A percentile compares a stretch with the other conserved stretches of the same genome.
phyloP scores from a whole-genome alignment of 2,113 vertebrate genomes.

The Oreotrochilus melanogaster region DNA sequence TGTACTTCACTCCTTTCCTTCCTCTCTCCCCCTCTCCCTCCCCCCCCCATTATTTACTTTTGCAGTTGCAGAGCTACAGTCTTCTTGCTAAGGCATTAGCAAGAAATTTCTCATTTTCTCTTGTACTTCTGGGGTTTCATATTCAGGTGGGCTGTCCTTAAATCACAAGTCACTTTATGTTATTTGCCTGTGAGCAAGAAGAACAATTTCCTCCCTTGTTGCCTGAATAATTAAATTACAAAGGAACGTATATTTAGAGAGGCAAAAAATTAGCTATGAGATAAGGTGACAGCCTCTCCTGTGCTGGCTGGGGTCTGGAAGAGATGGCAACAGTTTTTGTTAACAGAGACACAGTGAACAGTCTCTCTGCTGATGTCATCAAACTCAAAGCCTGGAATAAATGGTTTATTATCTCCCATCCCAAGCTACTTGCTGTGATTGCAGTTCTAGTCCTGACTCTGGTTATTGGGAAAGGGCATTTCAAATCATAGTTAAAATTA shows the following conservation, averaged over 20 bases:
- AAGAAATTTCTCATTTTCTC: background rate
- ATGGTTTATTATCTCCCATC: background rate
- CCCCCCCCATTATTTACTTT: background rate
- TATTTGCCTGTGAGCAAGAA: background rate
- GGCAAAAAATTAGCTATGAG: background rate
- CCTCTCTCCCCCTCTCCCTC: background rate
- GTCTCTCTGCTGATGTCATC: background rate
- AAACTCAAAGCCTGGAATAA: background rate
- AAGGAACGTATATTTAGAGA: background rate
- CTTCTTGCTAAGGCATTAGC: background rate
- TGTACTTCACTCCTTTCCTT: no score
- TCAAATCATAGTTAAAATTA: background rate
- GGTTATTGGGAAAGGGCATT: background rate
- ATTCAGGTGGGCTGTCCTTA: background rate
- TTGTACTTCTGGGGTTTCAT: background rate
- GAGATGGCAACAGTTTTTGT: background rate
- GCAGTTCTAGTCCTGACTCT: background rate
- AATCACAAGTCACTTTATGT: background rate
- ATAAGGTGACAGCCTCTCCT: background rate
- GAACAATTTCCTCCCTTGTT: background rate
- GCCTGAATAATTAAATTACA: background rate
- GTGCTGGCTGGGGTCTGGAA: background rate
- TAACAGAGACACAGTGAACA: no score
- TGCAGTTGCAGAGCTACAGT: background rate
- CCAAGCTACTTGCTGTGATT: background rate